A percentile compares a stretch with the other conserved stretches of the same genome.
phyloP scores from a whole-genome alignment of 2,797 vertebrate species.

The Anabas testudineus region DNA sequence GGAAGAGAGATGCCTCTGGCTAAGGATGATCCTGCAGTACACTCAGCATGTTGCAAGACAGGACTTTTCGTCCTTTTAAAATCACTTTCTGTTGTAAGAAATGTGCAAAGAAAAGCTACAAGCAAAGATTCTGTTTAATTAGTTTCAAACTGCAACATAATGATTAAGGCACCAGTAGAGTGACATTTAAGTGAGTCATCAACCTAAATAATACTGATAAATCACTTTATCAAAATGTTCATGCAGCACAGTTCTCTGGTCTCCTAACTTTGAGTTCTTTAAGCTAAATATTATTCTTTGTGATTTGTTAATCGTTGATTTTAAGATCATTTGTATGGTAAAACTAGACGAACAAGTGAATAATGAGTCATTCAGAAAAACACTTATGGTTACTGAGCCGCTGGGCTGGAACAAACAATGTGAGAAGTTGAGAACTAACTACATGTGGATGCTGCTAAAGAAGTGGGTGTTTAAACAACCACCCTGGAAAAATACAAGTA shows the following conservation, averaged over 20 bases:
- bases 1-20: conserved; percentile 22
- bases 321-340: too few relatives aligned
- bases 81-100: background rate
- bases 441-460: background rate
- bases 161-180: background rate
- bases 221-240: too few relatives aligned
- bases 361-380: too few relatives aligned
- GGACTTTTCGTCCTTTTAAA: conserved; percentile 36
- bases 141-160: background rate
- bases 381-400: too few relatives aligned
- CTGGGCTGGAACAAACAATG: too few relatives aligned
- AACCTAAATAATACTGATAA: too few relatives aligned
- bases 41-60: conserved; percentile 35
- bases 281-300: too few relatives aligned
- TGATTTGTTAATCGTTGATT: too few relatives aligned
- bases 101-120: background rate
- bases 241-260: too few relatives aligned
- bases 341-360: too few relatives aligned
- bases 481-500: background rate
- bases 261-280: too few relatives aligned
- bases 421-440: too few relatives aligned
- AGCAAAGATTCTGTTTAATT: background rate
- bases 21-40: conserved; percentile 30
- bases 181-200: background rate
- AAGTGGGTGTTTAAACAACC: background rate